These are phyloP conservation scores for Griposia aprilina DNA, from an alignment of 2,888 invertebrate genomes.

Conservation along the genomic window DNA sequence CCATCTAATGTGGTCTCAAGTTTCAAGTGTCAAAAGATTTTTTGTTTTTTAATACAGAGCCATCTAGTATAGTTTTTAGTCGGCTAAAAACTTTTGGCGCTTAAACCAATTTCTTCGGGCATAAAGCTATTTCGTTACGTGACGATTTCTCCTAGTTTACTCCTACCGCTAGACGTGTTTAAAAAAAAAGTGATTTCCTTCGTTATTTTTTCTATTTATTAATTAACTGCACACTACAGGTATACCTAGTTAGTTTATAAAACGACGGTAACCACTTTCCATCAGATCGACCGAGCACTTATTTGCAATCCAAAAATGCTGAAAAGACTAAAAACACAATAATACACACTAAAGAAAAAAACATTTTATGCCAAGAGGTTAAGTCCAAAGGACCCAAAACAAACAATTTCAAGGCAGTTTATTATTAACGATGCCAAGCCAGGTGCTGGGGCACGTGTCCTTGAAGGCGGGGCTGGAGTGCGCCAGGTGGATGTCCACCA, in stretches of 20 bases:
- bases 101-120: no score
- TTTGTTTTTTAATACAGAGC: no score
- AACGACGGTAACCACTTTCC: no score
- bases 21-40: no score
- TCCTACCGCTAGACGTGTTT: no score
- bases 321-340: neutral
- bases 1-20: no score
- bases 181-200: neutral
- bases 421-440: conserved; percentile 86
- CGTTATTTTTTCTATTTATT: neutral
- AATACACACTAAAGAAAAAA: neutral
- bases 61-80: no score
- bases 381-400: neutral
- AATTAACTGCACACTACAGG: no score
- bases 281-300: neutral
- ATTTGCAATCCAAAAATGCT: neutral
- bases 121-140: no score
- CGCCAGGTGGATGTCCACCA: conserved; percentile 83
- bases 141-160: no score
- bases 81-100: no score
- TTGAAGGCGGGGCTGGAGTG: conserved; percentile 85
- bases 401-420: conserved; percentile 72
- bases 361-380: neutral
- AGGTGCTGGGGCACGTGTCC: conserved; percentile 82
- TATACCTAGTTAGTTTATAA: no score